These are phyloP conservation scores for Lissonota sp. DNA, from an alignment of 2,888 invertebrate genomes.

Conservation along the genomic window DNA sequence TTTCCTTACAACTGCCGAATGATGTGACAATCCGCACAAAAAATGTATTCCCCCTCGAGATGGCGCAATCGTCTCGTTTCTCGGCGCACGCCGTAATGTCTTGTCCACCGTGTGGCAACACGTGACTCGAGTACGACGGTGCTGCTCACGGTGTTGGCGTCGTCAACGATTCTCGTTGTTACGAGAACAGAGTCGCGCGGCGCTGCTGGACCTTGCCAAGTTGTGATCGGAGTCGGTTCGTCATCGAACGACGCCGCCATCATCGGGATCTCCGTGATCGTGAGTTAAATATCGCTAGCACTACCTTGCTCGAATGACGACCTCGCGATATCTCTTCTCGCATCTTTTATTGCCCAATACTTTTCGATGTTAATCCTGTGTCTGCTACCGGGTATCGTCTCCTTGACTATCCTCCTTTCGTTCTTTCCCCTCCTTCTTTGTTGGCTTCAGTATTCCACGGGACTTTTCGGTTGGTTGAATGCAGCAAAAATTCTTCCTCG, in stretches of 20 bases:
- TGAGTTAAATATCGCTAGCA: constrained; percentile 38
- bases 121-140: constrained; percentile 46
- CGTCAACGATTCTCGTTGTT: constrained; percentile 42
- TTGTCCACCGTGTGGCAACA: constrained; percentile 37
- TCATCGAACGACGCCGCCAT: constrained; percentile 69
- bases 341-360: constrained; percentile 38
- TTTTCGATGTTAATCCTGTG: background rate
- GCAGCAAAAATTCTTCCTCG: no score
- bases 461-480: no score
- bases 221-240: constrained; percentile 49
- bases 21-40: background rate
- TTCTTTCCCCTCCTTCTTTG: background rate
- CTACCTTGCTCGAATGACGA: constrained; percentile 32
- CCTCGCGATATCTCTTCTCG: constrained; percentile 40
- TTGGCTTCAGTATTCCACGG: no score
- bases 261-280: constrained; percentile 70
- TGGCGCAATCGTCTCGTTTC: constrained; percentile 20
- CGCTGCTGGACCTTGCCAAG: constrained; percentile 62
- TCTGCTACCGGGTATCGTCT: background rate
- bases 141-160: constrained; percentile 52
- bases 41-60: constrained; percentile 11
- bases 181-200: constrained; percentile 57
- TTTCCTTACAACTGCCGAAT: background rate
- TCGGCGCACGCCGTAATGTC: constrained; percentile 51
- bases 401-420: background rate